Evolutionary conservation across 2,888 invertebrate species (phyloP).

Genomic region (Orchesellides sinensis): DNA sequence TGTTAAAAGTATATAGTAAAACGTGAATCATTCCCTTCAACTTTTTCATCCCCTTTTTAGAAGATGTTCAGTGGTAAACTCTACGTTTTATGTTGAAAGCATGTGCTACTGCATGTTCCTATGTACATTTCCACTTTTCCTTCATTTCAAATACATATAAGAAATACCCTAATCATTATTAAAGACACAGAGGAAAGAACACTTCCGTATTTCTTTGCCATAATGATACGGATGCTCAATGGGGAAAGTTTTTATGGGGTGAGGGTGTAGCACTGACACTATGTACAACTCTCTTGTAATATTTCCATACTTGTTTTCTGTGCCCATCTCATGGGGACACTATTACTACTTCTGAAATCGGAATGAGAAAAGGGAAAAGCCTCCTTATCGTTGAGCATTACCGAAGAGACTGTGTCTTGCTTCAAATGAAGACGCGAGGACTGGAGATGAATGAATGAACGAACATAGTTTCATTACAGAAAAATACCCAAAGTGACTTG

Average conservation of each 20-base stretch:
- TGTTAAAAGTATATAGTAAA: no score
- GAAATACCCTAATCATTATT: conserved; percentile 45
- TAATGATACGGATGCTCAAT: conserved; percentile 36
- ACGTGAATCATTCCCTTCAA: no score
- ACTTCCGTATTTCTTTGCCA: conserved; percentile 36
- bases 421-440: conserved; percentile 2
- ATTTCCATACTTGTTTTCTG: conserved; percentile 35
- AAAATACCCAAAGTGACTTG: conserved; percentile 27
- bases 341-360: not conserved
- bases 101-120: not conserved
- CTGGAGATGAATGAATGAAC: conserved; percentile 30
- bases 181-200: conserved; percentile 31
- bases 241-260: conserved; percentile 47
- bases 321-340: conserved; percentile 38
- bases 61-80: no score
- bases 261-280: conserved; percentile 25
- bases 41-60: no score
- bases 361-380: not conserved
- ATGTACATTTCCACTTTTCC: not conserved
- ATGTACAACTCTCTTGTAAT: conserved; percentile 36
- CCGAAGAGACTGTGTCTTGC: no score
- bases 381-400: not conserved
- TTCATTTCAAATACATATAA: not conserved
- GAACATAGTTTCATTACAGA: not conserved
- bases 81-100: no score